These are phyloP conservation scores for Hypomesus transpacificus DNA, from an alignment of 2,113 vertebrate genomes.

Conservation along the genomic window DNA sequence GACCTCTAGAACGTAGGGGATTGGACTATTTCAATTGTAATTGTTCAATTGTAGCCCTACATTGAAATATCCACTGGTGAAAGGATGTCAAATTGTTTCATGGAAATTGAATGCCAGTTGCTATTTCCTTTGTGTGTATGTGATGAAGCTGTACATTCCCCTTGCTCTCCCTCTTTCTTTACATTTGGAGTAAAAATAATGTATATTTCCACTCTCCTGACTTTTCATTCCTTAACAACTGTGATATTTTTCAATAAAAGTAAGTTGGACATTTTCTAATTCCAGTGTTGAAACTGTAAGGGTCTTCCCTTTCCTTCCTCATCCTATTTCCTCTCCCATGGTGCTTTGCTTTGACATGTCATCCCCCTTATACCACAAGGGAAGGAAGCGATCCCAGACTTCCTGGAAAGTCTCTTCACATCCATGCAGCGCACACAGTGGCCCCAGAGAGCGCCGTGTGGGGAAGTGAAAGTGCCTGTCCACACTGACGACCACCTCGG, in stretches of 20 bases:
- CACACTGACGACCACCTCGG: no score
- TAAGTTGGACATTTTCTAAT: conserved; percentile 24
- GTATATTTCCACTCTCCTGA: conserved; percentile 46
- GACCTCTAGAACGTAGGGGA: no score
- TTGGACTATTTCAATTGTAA: neutral
- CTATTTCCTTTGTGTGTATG: conserved; percentile 21
- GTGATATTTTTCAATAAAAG: conserved; percentile 81
- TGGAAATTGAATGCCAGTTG: neutral
- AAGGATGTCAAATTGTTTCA: neutral
- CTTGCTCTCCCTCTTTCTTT: conserved; percentile 28
- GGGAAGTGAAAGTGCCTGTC: no score
- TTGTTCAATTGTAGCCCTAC: neutral
- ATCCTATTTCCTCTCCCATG: conserved; percentile 33
- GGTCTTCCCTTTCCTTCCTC: conserved; percentile 25
- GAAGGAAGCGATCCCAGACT: conserved; percentile 61
- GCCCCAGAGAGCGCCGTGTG: no score
- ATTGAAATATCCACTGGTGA: neutral
- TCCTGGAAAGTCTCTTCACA: conserved; percentile 26
- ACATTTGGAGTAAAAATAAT: conserved; percentile 31
- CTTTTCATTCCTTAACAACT: conserved; percentile 63
- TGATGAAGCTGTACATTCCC: conserved; percentile 30
- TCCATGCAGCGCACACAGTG: no score
- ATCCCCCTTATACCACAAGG: conserved; percentile 29
- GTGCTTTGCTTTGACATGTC: neutral
- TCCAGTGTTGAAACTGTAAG: conserved; percentile 27